Evolutionary conservation across 1,140 invertebrate species (phyloP).

Genomic region (Sminthurinus signatus): DNA sequence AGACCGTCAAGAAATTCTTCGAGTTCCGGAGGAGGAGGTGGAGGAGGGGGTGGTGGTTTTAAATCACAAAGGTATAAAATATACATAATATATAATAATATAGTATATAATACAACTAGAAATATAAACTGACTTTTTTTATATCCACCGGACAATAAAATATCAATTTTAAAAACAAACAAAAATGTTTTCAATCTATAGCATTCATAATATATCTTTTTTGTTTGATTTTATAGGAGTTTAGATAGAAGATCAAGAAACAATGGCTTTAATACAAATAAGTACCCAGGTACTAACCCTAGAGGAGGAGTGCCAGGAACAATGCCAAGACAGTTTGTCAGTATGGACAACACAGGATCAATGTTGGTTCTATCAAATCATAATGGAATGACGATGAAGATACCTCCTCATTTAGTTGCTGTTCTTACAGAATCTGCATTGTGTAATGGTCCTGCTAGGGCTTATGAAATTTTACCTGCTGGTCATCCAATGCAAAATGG

Average conservation of each 20-base stretch:
- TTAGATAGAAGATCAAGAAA: constrained; percentile 26
- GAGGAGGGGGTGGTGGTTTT: too few relatives aligned
- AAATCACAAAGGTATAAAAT: constrained; percentile 33
- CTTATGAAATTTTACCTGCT: constrained; percentile 39
- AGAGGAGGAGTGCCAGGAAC: constrained; percentile 15
- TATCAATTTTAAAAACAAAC: too few relatives aligned
- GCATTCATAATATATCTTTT: too few relatives aligned
- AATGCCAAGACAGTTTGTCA: constrained; percentile 8
- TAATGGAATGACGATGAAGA: constrained; percentile 42
- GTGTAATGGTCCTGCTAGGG: constrained; percentile 31
- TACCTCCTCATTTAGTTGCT: constrained; percentile 40
- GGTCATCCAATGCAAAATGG: constrained; percentile 17
- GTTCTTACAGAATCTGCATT: constrained; percentile 38
- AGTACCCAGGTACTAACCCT: constrained; percentile 37
- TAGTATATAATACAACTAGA: neutral
- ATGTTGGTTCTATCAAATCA: constrained; percentile 37
- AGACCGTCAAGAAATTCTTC: constrained; percentile 18
- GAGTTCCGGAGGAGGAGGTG: too few relatives aligned
- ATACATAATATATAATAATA: too few relatives aligned
- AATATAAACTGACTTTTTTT: too few relatives aligned
- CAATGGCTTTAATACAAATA: constrained; percentile 17
- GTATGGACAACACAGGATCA: constrained; percentile 23
- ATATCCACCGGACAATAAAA: too few relatives aligned
- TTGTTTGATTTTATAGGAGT: constrained; percentile 25
- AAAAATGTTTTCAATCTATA: too few relatives aligned